Evolutionary conservation across 35 echinoderm and acorn worm species (phyloP), one percentile per base, ranked within the genome.

Genomic region (Acanthaster planci): DNA sequence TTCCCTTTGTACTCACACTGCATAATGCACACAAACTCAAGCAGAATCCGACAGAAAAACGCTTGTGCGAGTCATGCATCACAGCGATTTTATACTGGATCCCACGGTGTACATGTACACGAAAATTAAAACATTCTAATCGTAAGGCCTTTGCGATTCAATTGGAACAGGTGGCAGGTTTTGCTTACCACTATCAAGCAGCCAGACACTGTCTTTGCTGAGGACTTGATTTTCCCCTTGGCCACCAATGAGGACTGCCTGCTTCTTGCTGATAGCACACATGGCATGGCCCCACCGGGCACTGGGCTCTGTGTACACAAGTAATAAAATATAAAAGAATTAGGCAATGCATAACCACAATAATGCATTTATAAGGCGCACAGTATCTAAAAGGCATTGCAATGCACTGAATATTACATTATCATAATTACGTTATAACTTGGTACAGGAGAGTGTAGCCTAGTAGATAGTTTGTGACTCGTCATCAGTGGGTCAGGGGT

Each of bases 271-370:
- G 18, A 87, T 83, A 16, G 56, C 30, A 85, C 88, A 93, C 51
- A 98, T 60, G 7, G 95, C 57, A 58, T 98, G 95, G 52, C 95
- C 95, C 95, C 95, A 98, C 53, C 95, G 55, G 35, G 82, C 32
- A 86, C 91, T 91, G 37, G 95, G 95, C 40, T 27, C 91, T 93
- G 54, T 31, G 51, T 34, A 31, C 21, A 50, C 29, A 40, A 12
- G 2, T 1, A 23, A 76, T 51, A 47, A 77, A 86, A n/a, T 32
- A 19, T 0, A 27, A 54, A 82, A 56, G 52, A 6, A 4, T 47
- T 12, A 47, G 42, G 12, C 4, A 47, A 47, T 47, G 12, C 42
- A 47, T 47, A 47, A 30, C 34, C 10, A 12, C 34, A 17, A 47
- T 6, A 47, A 47, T 6, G 42, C 42, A 6, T n/a, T n/a, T n/a